Conservation (phyloP, 2,797 vertebrate species). For the Pseudochromis fuscus region DNA sequence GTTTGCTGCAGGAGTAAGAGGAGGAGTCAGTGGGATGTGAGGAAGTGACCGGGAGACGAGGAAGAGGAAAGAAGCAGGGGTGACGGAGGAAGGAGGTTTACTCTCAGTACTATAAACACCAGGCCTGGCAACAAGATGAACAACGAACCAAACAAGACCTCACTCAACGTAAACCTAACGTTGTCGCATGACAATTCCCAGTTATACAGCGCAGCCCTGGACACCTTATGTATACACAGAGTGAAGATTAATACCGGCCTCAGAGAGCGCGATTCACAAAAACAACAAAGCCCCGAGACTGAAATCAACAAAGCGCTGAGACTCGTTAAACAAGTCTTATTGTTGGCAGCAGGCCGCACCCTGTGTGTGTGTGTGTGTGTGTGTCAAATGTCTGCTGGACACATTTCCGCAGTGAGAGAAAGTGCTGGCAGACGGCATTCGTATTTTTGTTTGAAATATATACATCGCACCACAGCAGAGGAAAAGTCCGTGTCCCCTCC, state of each 20-base stretch:
- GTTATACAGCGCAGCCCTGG: conserved; percentile 66
- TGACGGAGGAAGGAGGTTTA: conserved; percentile 50
- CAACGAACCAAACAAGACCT: conserved; percentile 69
- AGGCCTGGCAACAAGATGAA: conserved; percentile 56
- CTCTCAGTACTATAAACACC: conserved; percentile 60
- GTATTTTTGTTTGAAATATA: conserved; percentile 75
- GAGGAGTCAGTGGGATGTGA: conserved; percentile 23
- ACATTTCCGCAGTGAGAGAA: conserved; percentile 68
- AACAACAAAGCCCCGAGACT: conserved; percentile 75
- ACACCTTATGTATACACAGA: conserved; percentile 79
- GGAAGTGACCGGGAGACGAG: conserved; percentile 33
- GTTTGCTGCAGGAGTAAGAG: conserved; percentile 56
- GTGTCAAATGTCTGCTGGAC: conserved; percentile 55
- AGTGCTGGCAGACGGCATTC: conserved; percentile 64
- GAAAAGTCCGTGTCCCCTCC: conserved; percentile 37
- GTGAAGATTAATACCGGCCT: conserved; percentile 74
- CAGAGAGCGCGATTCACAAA: conserved; percentile 77
- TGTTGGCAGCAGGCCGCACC: conserved; percentile 71
- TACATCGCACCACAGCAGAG: conserved; percentile 57
- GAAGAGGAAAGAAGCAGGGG: conserved; percentile 46
- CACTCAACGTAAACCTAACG: conserved; percentile 64
- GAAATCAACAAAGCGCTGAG: conserved; percentile 80
- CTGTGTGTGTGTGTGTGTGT: conserved; percentile 49
- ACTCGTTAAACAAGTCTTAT: conserved; percentile 82
- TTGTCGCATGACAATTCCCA: conserved; percentile 79